These are phyloP conservation scores for Amphiduros pacificus DNA, from an alignment of 2,888 invertebrate genomes.

Conservation along the genomic window DNA sequence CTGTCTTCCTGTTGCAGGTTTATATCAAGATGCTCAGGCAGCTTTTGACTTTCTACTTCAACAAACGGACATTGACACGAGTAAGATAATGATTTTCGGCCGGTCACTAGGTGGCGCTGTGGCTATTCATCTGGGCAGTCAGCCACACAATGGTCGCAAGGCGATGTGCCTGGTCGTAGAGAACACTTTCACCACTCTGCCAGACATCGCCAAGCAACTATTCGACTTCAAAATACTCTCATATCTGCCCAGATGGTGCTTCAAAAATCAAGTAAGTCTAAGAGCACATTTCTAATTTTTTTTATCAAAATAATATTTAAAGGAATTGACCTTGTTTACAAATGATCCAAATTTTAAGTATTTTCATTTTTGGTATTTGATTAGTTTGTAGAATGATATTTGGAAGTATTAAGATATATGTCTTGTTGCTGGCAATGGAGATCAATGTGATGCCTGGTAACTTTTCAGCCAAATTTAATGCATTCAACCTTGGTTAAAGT, in stretches of 20 bases:
- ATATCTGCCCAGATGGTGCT: conserved; percentile 80
- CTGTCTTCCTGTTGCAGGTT: conserved; percentile 61
- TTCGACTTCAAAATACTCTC: conserved; percentile 74
- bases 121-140: conserved; percentile 82
- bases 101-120: conserved; percentile 81
- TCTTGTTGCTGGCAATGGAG: too few species aligned
- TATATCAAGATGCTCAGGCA: conserved; percentile 84
- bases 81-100: conserved; percentile 86
- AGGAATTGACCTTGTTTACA: too few species aligned
- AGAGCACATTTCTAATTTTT: background rate
- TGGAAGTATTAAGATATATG: too few species aligned
- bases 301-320: background rate
- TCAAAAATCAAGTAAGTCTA: conserved; percentile 82
- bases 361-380: too few species aligned
- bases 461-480: too few species aligned
- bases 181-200: conserved; percentile 94
- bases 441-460: too few species aligned
- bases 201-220: conserved; percentile 85
- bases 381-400: too few species aligned
- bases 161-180: conserved; percentile 87
- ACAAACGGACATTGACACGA: conserved; percentile 80
- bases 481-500: too few species aligned
- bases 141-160: conserved; percentile 74
- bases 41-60: conserved; percentile 82
- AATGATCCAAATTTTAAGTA: too few species aligned